These are phyloP conservation scores for Nomada goodeniana DNA, from an alignment of 2,888 invertebrate genomes.

Conservation along the genomic window DNA sequence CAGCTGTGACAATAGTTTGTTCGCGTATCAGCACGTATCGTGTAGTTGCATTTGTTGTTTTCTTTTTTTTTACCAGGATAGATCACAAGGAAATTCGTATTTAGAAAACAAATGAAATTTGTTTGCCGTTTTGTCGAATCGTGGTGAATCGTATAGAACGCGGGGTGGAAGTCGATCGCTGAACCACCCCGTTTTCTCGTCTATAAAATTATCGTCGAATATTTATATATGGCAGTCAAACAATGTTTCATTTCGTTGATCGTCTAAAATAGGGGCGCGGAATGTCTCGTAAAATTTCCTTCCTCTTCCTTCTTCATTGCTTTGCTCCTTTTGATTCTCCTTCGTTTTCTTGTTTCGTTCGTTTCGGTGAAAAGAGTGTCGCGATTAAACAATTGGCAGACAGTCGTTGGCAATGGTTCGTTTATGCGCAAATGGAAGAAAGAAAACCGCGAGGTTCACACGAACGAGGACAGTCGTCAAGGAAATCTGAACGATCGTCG, in stretches of 20 bases:
- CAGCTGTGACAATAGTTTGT: constrained; percentile 51
- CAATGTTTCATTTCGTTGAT: constrained; percentile 43
- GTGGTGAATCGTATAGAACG: constrained; percentile 28
- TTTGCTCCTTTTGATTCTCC: constrained; percentile 3
- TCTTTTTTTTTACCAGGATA: constrained; percentile 18
- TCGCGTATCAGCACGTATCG: constrained; percentile 51
- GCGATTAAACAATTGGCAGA: constrained; percentile 47
- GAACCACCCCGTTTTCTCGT: constrained; percentile 32
- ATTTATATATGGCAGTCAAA: constrained; percentile 47
- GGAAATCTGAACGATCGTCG: constrained; percentile 42
- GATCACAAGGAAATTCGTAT: constrained; percentile 39
- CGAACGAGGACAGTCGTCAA: constrained; percentile 44
- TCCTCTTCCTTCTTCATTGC: background rate
- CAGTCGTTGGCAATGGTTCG: constrained; percentile 52
- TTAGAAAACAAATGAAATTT: constrained; percentile 2
- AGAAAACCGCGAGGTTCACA: constrained; percentile 47
- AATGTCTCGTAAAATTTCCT: constrained; percentile 40
- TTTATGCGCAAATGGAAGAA: constrained; percentile 46
- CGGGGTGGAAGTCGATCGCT: background rate
- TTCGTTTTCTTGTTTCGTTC: constrained; percentile 2
- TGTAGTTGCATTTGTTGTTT: constrained; percentile 34
- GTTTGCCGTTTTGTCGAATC: constrained; percentile 16
- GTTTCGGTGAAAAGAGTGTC: constrained; percentile 14
- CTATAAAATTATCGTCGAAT: constrained; percentile 47
- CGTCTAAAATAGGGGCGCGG: constrained; percentile 39